These are phyloP conservation scores for Charina bottae DNA, from an alignment of 2,113 vertebrate species.

Conservation along the genomic window DNA sequence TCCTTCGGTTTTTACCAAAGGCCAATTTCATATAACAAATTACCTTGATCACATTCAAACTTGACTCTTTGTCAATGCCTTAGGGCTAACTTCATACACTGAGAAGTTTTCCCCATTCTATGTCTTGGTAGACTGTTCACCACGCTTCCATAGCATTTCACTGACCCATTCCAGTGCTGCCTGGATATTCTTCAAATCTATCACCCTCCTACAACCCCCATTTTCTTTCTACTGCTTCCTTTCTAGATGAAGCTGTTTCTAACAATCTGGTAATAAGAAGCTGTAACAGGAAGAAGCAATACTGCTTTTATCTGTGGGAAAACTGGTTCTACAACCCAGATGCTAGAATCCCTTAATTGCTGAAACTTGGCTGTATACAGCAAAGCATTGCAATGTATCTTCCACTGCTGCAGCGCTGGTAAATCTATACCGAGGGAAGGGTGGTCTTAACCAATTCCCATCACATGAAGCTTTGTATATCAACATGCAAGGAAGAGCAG, in stretches of 20 bases:
- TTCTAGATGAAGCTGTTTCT: background rate
- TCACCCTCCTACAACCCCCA: background rate
- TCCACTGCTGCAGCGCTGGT: background rate
- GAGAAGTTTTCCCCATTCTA: background rate
- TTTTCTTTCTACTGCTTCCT: background rate
- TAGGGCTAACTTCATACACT: background rate
- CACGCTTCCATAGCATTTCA: background rate
- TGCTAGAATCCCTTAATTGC: background rate
- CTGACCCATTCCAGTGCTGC: background rate
- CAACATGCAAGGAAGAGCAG: background rate
- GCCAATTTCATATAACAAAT: background rate
- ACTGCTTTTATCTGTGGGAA: conserved; percentile 2
- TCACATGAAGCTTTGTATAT: conserved; percentile 24
- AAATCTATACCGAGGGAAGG: background rate
- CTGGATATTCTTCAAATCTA: background rate
- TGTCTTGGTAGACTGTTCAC: background rate
- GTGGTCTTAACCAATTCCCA: conserved; percentile 7
- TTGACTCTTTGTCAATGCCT: background rate
- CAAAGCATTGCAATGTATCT: background rate
- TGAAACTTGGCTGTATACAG: background rate
- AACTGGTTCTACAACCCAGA: conserved; percentile 1
- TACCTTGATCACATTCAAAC: background rate
- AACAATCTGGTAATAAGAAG: background rate
- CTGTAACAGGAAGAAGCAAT: background rate
- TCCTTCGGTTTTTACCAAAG: background rate